These are phyloP conservation scores for Taxidea taxus DNA, from an alignment of 2,113 vertebrate genomes.

Conservation along the genomic window DNA sequence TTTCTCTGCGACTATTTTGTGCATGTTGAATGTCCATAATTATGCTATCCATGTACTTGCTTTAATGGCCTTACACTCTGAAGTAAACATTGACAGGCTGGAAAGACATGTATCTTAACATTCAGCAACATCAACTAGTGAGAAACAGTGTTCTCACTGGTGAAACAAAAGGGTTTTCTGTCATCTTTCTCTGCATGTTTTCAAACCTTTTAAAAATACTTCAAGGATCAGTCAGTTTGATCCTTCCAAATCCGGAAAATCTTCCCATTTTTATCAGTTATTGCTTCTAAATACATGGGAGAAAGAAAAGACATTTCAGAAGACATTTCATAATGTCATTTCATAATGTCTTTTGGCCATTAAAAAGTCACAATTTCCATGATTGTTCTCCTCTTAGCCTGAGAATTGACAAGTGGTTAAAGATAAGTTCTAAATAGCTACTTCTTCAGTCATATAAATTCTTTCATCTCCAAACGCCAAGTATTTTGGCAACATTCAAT, in stretches of 20 bases:
- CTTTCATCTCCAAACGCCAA: background rate
- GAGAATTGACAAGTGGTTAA: slow-evolving; percentile 14
- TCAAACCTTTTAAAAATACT: background rate
- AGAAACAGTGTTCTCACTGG: too few species aligned
- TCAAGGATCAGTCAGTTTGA: background rate
- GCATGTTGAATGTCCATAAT: background rate
- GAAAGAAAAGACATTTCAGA: background rate
- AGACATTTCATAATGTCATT: background rate
- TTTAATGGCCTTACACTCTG: background rate
- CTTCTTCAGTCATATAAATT: background rate
- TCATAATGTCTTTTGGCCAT: background rate
- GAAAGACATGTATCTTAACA: background rate
- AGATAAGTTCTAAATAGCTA: background rate
- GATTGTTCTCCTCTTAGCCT: background rate
- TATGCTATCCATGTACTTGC: background rate
- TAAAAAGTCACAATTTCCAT: background rate
- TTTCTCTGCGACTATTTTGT: background rate
- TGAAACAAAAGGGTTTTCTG: background rate
- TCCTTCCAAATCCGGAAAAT: background rate
- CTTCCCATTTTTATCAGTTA: slow-evolving; percentile 6
- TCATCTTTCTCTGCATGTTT: background rate
- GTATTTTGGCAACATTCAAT: background rate
- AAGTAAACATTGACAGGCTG: background rate
- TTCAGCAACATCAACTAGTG: background rate
- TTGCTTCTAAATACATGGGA: background rate